A percentile compares a stretch with the other conserved stretches of the same genome.
Conservation (phyloP, 2,797 vertebrate genomes). For the Gymnothorax javanicus region DNA sequence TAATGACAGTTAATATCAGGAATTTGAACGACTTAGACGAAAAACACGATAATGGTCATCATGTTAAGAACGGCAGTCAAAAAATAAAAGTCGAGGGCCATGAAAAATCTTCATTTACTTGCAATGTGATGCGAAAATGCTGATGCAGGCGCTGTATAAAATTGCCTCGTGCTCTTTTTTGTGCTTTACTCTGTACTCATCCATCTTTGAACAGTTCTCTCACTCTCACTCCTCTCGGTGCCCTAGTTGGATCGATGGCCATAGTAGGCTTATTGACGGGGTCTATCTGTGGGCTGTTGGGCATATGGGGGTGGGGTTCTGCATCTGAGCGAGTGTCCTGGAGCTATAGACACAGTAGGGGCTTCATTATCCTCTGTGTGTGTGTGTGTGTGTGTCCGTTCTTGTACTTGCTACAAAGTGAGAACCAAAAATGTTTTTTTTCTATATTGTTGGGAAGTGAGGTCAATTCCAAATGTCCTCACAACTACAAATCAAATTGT, state of each 20-base stretch:
- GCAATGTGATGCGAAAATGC: background rate
- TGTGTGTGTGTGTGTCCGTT: background rate
- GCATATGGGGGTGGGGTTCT: background rate
- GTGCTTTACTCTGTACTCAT: background rate
- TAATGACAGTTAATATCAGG: too few relatives aligned
- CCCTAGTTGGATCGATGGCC: constrained; percentile 4
- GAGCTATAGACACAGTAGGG: constrained; percentile 20
- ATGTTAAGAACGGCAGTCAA: too few relatives aligned
- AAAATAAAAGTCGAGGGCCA: background rate
- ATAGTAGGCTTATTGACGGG: background rate
- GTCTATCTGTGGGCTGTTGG: background rate
- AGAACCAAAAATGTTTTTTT: background rate
- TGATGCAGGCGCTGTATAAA: background rate
- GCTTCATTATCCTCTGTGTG: constrained; percentile 24
- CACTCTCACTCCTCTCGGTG: background rate
- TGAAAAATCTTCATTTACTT: background rate
- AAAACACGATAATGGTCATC: too few relatives aligned
- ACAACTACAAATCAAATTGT: too few relatives aligned
- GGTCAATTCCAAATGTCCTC: too few relatives aligned
- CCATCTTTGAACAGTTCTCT: background rate
- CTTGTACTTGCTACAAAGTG: background rate
- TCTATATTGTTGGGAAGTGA: background rate
- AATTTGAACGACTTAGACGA: too few relatives aligned
- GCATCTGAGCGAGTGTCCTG: constrained; percentile 13
- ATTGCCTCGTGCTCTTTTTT: background rate